Base-by-base conservation (phyloP, 2,113 vertebrate species). In the Ciconia stormi region DNA sequence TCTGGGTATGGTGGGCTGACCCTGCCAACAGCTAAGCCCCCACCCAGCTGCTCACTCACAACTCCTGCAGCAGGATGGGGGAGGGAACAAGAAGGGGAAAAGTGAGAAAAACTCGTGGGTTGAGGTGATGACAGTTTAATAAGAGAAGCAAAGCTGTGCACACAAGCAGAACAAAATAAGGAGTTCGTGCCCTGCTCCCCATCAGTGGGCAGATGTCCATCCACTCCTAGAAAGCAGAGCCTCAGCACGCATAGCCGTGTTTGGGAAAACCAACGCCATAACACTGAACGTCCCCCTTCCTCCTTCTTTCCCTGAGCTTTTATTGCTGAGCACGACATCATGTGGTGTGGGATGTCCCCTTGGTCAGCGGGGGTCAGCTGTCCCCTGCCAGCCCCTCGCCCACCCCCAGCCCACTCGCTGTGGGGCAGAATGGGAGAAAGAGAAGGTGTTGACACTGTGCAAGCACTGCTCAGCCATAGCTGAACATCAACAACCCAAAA, bases 311-410 rank as follows among this genome's bases (percentile, higher is more conserved):
- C 61, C 71, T 12, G 16, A 69, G 62, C 13, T 46, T 30, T 50
- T 21, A 9, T 16, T 36, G 53, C 25, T 76, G 27, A 25, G 19
- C 26, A 9, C 5, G 5, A 47, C 2, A 2, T 42, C 11, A 1
- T 32, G 0, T 1, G 0, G 0, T 29, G 26, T 7, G 44, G 7
- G 49, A 44, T 19, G 11, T 6, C 9, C 44, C 32, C n/a, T 21
- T 6, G 34, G 17, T 23, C 30, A 49, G 9, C 26, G 11, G 8
- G 10, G 27, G 17, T 18, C 36, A 61, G 17, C 15, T 56, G 16
- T n/a, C 17, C 27, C 40, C 56, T 82, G 17, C 55, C 3, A 1
- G 8, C 2, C 16, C 30, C 58, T 69, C 67, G 42, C 15, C 26
- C 7, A 36, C 15, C 46, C 9, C 34, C 26, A 25, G 20, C n/a